phyloP scores from a whole-genome alignment of 1,140 invertebrate species.

The Drosophila rhopaloa region DNA sequence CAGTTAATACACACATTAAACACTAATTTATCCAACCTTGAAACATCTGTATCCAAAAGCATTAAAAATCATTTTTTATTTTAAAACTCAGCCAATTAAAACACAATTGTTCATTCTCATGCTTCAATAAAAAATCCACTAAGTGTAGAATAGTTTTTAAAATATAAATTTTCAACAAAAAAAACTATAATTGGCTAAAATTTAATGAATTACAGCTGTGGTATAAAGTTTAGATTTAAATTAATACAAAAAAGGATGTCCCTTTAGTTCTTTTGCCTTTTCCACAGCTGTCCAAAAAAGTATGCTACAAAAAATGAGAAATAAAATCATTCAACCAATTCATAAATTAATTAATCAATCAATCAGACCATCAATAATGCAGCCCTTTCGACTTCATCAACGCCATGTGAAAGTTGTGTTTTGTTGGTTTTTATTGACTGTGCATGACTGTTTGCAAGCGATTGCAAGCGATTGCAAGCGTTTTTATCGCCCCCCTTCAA shows the following conservation, averaged over 20 bases:
- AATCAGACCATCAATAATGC: constrained; percentile 43
- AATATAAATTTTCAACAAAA: neutral
- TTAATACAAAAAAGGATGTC: too few relatives aligned
- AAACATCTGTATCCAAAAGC: constrained; percentile 7
- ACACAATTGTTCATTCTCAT: constrained; percentile 3
- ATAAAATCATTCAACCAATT: constrained; percentile 20
- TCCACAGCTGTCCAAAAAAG: constrained; percentile 5
- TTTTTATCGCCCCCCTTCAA: constrained; percentile 13
- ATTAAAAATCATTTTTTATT: neutral
- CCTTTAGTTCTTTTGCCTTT: neutral
- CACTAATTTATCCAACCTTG: neutral
- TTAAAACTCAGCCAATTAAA: constrained; percentile 20
- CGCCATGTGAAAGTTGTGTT: constrained; percentile 7
- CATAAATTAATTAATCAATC: constrained; percentile 41
- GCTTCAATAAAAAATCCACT: neutral
- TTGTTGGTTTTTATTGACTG: constrained; percentile 19
- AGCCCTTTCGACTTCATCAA: constrained; percentile 22
- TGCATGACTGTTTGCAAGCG: constrained; percentile 20
- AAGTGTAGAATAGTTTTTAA: neutral
- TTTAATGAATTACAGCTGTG: neutral
- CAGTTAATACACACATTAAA: constrained; percentile 10
- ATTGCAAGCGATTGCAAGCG: constrained; percentile 19
- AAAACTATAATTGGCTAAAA: neutral
- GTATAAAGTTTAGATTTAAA: neutral
- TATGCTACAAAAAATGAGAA: neutral